Conservation (phyloP, 2,888 invertebrate genomes). For the Eudemis profundana region DNA sequence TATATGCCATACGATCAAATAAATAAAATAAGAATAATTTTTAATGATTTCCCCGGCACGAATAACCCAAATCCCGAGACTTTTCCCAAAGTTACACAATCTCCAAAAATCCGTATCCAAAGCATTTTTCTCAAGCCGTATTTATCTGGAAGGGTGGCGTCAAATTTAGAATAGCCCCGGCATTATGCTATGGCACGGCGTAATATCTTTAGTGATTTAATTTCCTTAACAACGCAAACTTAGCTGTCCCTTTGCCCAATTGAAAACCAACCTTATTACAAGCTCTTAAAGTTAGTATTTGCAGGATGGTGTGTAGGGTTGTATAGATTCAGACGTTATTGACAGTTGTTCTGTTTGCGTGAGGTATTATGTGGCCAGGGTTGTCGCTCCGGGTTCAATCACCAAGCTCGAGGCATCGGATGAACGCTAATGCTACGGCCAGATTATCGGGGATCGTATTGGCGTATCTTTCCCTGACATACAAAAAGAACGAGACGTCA, state of each 20-base stretch:
- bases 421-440: neutral
- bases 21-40: no score
- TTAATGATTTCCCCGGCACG: neutral
- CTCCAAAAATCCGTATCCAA: neutral
- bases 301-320: neutral
- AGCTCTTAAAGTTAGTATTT: neutral
- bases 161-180: slow-evolving; percentile 23
- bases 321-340: slow-evolving; percentile 22
- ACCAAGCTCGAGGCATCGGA: neutral
- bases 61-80: neutral
- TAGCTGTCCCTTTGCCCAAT: neutral
- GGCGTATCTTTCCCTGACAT: no score
- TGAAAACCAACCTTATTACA: slow-evolving; percentile 3
- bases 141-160: slow-evolving; percentile 23
- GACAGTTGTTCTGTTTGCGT: slow-evolving; percentile 28
- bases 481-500: no score
- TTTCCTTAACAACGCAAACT: slow-evolving; percentile 42
- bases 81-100: neutral
- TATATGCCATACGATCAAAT: no score
- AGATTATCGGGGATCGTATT: no score
- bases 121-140: slow-evolving; percentile 25
- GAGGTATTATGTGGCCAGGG: slow-evolving; percentile 17
- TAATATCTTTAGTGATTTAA: slow-evolving; percentile 44
- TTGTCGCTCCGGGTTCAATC: slow-evolving; percentile 17
- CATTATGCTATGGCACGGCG: slow-evolving; percentile 40